Evolutionary conservation across 2,888 invertebrate genomes (phyloP), one percentile per base, ranked within the genome.

Genomic region (Unio delphinus): DNA sequence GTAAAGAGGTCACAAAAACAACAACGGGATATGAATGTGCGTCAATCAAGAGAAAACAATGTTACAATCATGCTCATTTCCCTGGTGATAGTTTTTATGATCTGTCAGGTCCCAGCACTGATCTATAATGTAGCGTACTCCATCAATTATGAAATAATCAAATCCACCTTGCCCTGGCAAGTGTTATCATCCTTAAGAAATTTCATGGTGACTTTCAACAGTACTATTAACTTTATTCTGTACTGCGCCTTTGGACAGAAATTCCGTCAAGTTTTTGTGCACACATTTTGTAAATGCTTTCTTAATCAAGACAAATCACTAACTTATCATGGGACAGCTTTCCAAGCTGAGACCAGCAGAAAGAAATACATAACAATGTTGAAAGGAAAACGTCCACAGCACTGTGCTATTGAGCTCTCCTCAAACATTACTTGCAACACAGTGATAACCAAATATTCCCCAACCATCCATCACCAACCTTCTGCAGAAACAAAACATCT

Each of bases 191-290:
- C 80, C 1, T 63, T 87, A 30, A 74, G 89, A 18, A 98, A 99
- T 91, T 93, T 98, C 69, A 92, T 98, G 76, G 97, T 99, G 69
- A 98, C 97, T 76, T 94, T 98, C 89, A 99, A 99, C 92, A 97
- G 97, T 87, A 97, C 97, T 88, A 96, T 98, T 75, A 99, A 99
- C 91, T 98, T 99, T 90, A 94, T 99, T 79, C 97, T 99, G 84
- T 99, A 99, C 91, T 97, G 98, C 79, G 97, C 97, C 80, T 98
- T 98, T 90, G 98, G 98, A 1, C 96, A 98, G 89, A 98, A 98
- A 90, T 98, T 98, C 91, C 95, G 88, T 5, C 78, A 86, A 1
- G 86, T 87, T 11, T 89, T 88, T 76, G 81, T 88, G 60, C 79
- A 85, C 55, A 88, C 87, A 23, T 87, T 89, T 71, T 88, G 84